Evolutionary conservation across 2,888 invertebrate species (phyloP).

Genomic region (Aphodius sticticus): DNA sequence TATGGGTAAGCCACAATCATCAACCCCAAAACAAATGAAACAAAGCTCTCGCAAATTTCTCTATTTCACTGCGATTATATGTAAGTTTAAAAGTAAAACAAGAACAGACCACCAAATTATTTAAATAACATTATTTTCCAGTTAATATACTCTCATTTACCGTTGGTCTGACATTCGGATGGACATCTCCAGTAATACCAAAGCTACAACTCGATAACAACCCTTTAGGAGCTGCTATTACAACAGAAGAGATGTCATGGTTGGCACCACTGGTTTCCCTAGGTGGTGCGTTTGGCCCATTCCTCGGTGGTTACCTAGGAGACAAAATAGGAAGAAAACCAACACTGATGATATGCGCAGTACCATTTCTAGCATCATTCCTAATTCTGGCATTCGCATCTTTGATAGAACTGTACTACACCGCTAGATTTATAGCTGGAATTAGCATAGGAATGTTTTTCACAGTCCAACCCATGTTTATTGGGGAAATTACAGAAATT

Average conservation of each 20-base stretch:
- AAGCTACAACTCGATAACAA: constrained; percentile 53
- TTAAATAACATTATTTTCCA: constrained; percentile 39
- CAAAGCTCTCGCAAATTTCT: not conserved
- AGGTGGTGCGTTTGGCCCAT: constrained; percentile 71
- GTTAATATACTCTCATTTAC: constrained; percentile 59
- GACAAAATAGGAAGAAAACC: constrained; percentile 71
- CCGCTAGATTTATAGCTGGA: constrained; percentile 38
- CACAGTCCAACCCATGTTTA: constrained; percentile 80
- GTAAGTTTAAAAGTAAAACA: not conserved
- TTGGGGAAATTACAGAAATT: constrained; percentile 71
- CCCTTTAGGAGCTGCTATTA: constrained; percentile 61
- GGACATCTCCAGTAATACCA: constrained; percentile 53
- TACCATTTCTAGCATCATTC: constrained; percentile 68
- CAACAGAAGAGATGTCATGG: constrained; percentile 72
- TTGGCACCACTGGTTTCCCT: constrained; percentile 75
- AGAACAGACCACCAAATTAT: not conserved
- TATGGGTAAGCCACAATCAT: not conserved
- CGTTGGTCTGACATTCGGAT: constrained; percentile 59
- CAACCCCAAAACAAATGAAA: not conserved
- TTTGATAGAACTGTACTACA: constrained; percentile 34
- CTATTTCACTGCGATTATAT: not conserved
- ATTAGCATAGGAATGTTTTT: constrained; percentile 58
- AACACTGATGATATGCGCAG: constrained; percentile 67
- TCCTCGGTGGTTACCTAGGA: constrained; percentile 71
- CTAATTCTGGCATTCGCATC: constrained; percentile 37